Base-by-base conservation (phyloP, 37 sponge, comb jelly and placozoan genomes). In the Halichondria panicea region DNA sequence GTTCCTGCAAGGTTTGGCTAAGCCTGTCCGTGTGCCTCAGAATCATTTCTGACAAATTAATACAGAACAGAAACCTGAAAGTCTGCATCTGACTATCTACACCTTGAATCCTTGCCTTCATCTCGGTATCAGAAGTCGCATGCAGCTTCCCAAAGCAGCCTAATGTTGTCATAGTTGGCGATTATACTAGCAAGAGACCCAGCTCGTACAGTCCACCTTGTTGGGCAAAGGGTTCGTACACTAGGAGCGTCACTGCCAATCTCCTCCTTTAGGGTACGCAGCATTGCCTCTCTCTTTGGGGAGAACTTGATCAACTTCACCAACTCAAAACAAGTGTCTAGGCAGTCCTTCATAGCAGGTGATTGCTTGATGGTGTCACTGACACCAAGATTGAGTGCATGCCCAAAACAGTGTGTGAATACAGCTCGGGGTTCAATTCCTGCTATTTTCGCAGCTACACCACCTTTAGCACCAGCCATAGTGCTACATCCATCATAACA, bases 351-450 rank as follows among this genome's bases (percentile, higher is more conserved):
- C 79, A 81, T 76, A 30, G 43, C 43, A n/a, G 22, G 27, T 33
- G 67, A 81, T 40, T 70, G 37, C 58, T 82, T 87, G 63, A 91
- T 55, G 6, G 80, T 87, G 75, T 91, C 92, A 44, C 83, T 78
- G 4, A 82, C 87, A 63, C 67, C 43, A 30, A 90, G 69, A 55
- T 80, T 92, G 31, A 87, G 72, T 31, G 92, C 92, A 78, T 91
- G 92, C 22, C 88, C 92, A 78, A 74, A 91, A 50, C 87, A 87
- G 59, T 91, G 88, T 67, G 84, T 91, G 39, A 78, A 87, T 55
- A 87, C 88, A 56, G 88, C 91, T 62, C 62, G 55, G 46, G 87
- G 87, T 77, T 90, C 77, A 38, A 81, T 24, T 44, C 75, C 65
- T 31, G 60, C 24, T n/a, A 85, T 85, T 48, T 70, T 75, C 27